Evolutionary conservation across 2,797 vertebrate genomes (phyloP).

Genomic region (Hafferia zeledoni): DNA sequence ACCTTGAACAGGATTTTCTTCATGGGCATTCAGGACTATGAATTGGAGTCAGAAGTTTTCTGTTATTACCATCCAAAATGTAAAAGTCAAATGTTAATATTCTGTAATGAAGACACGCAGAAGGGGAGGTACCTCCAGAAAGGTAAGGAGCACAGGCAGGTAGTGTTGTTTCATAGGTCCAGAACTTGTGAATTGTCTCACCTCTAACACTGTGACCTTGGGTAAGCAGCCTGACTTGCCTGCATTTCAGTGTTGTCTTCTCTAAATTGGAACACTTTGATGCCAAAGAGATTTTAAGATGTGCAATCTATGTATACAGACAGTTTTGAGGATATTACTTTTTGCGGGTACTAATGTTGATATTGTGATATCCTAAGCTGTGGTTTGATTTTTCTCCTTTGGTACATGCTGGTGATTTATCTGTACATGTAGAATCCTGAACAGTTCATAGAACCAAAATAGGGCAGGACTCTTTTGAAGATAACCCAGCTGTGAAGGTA

Average conservation of each 20-base stretch:
- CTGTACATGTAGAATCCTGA: not conserved
- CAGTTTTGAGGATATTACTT: not conserved
- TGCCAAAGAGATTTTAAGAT: not conserved
- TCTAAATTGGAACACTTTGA: not conserved
- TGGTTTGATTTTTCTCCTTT: not conserved
- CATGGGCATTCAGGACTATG: not conserved
- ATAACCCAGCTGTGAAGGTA: rapidly evolving
- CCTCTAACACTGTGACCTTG: not conserved
- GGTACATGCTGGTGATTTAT: not conserved
- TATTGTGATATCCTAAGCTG: not conserved
- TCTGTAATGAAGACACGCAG: not conserved
- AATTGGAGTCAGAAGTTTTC: not conserved
- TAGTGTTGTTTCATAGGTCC: not conserved
- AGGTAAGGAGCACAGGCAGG: rapidly evolving
- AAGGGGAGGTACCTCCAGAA: not conserved
- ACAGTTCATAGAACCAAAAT: not conserved
- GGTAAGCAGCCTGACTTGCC: not conserved
- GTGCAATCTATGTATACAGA: not conserved
- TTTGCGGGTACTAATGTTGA: not conserved
- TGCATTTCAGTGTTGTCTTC: not conserved
- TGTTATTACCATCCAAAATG: not conserved
- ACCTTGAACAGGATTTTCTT: not conserved
- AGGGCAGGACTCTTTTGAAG: not conserved
- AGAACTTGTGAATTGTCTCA: not conserved
- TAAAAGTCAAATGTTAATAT: not conserved